Evolutionary conservation across 2,113 vertebrate species (phyloP), one percentile per base, ranked within the genome.

Genomic region (Orycteropus afer): DNA sequence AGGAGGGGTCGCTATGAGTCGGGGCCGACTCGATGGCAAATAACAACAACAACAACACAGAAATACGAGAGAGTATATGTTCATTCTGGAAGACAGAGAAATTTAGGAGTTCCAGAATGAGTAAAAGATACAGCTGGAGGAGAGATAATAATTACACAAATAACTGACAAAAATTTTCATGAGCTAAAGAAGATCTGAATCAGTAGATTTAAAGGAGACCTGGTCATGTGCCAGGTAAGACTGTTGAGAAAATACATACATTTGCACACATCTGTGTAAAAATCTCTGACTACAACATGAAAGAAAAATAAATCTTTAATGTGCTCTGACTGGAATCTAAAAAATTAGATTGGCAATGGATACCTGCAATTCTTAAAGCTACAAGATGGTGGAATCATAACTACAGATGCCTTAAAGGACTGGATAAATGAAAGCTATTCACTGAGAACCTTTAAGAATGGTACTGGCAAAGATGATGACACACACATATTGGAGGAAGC

Each of bases 251-350:
- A 61, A 34, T 23, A 45, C 1, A 45, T 32, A 61, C 0, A n/a
- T 6, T 15, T 25, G 37, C 0, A 2, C 2, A 0, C 45, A 2
- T 82, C 83, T 25, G 74, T 34, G 45, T 69, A 42, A 84, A 88
- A 71, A 80, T 3, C 3, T 71, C 37, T 94, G 5, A 59, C 8
- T 65, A 23, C 25, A 32, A 45, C 32, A 14, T 76, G 79, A 53
- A 92, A 95, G 18, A 90, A 1, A 51, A 59, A 67, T 61, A 90
- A 63, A 53, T 79, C 61, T 32, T 79, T 81, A 92, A 59, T 47
- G 4, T 1, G 37, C 32, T 22, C 40, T 81, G n/a, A 95, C 7
- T 90, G 5, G 76, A 47, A 57, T 76, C 79, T 91, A 63, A 86
- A 53, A 18, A 79, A 40, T 63, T 42, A 77, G 22, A 63, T 7